These are phyloP conservation scores for Anagrus nilaparvatae DNA, from an alignment of 1,140 invertebrate species.

Conservation along the genomic window DNA sequence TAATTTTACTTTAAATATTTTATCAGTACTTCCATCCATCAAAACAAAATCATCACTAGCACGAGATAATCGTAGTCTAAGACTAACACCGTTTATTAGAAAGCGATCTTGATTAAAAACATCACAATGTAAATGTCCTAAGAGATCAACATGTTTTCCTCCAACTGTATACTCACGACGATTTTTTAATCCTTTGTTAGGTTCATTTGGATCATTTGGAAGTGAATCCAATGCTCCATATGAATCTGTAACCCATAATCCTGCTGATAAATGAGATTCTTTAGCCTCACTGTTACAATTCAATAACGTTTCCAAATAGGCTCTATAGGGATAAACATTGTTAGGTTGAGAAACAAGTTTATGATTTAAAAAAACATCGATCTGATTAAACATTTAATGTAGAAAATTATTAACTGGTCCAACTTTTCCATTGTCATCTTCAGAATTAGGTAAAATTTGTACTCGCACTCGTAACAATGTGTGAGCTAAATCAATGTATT, in stretches of 20 bases:
- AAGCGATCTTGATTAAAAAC: conserved; percentile 34
- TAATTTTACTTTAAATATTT: conserved; percentile 17
- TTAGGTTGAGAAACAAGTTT: conserved; percentile 35
- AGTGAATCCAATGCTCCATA: conserved; percentile 9
- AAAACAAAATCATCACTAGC: conserved; percentile 30
- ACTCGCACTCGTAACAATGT: conserved; percentile 24
- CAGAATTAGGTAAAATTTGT: too few relatives aligned
- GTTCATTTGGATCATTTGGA: conserved; percentile 1
- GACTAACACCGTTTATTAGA: conserved; percentile 33
- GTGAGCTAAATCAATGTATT: conserved; percentile 33
- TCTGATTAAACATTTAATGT: conserved; percentile 33
- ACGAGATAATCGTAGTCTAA: conserved; percentile 27
- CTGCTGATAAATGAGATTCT: conserved; percentile 30
- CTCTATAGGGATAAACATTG: conserved; percentile 35
- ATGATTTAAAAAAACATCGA: conserved; percentile 38
- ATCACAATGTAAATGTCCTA: too few relatives aligned
- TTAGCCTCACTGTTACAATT: conserved; percentile 32
- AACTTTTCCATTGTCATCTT: too few relatives aligned
- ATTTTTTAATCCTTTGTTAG: too few relatives aligned
- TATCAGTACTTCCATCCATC: conserved; percentile 17
- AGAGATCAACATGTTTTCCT: too few relatives aligned
- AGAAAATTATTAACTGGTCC: conserved; percentile 16
- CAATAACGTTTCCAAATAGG: conserved; percentile 37
- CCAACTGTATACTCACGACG: background rate
- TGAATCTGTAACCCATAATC: conserved; percentile 19